These are phyloP conservation scores for Trididemnum nubilum DNA, from an alignment of 23 tunicate genomes.

Conservation along the genomic window DNA sequence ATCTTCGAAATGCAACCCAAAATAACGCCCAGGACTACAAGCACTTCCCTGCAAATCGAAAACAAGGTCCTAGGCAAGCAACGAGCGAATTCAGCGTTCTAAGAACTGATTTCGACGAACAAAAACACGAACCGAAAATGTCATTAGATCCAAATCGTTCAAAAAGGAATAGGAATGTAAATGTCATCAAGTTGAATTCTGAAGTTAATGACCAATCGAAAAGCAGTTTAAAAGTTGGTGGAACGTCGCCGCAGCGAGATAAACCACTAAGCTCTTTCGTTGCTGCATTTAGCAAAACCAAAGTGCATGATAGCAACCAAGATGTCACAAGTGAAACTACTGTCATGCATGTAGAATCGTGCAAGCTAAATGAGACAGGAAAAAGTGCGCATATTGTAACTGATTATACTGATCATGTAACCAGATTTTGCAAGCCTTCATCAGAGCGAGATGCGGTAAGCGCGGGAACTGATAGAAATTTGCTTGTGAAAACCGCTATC, in stretches of 20 bases:
- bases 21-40: too few species aligned
- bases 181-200: background rate
- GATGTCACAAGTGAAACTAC: background rate
- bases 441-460: background rate
- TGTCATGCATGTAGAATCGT: background rate
- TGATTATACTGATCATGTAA: constrained; percentile 5
- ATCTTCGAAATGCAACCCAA: too few species aligned
- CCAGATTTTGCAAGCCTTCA: background rate
- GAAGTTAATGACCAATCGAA: background rate
- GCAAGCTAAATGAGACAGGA: background rate
- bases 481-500: background rate
- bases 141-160: too few species aligned
- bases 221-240: background rate
- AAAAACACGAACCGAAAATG: too few species aligned
- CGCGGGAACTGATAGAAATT: background rate
- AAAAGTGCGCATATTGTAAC: background rate
- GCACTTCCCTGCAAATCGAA: too few species aligned
- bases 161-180: background rate
- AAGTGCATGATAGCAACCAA: background rate
- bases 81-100: too few species aligned
- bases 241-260: background rate
- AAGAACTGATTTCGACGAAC: too few species aligned
- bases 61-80: too few species aligned
- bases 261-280: background rate
- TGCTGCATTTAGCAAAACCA: background rate